Base-by-base conservation (phyloP, 2,888 invertebrate species). In the Scaptomyza polygonia region DNA sequence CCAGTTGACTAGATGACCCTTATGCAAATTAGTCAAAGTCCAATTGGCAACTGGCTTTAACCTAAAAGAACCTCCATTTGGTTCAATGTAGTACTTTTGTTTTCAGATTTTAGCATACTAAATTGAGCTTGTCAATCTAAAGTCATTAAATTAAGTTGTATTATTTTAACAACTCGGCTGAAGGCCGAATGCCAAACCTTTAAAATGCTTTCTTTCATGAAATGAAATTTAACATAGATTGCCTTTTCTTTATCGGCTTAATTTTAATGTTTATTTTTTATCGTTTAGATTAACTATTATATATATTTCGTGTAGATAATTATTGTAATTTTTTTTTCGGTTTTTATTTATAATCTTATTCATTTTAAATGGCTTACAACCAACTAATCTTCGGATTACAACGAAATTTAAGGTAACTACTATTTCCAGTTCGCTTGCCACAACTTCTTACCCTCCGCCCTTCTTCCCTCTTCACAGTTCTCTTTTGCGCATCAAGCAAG, bases 1-100 rank as follows among this genome's bases (percentile, higher is more conserved):
- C n/a, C 18, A 30, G 40, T 53, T 63, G 53, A 43, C 52, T 55
- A 44, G 75, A 72, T 86, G 88, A 79, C 86, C 84, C 73, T 87
- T 86, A 87, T 87, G 88, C 67, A 71, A 71, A 71, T 72, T 67
- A 43, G 47, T n/a, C 43, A 36, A 43, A 64, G 65, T 65, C 44
- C 29, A 43, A 34, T 45, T 39, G 21, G 34, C 11, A 27, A 16
- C 11, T 11, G 36, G 43, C 9, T 34, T n/a, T 11, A 30, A 16
- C 16, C 18, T 16, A n/a, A 27, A 27, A n/a, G 18, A 30, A 14
- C 36, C 32, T 9, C 21, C 25, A 21, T 39, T 39, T 18, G 5
- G 4, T n/a, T n/a, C 12, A 11, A 9, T 32, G 9, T 1, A 9
- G 9, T 1, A 9, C 14, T 40, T 67, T 54, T 39, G 51, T 40